Base-by-base conservation (phyloP, 2,113 vertebrate species). In the Menura novaehollandiae region DNA sequence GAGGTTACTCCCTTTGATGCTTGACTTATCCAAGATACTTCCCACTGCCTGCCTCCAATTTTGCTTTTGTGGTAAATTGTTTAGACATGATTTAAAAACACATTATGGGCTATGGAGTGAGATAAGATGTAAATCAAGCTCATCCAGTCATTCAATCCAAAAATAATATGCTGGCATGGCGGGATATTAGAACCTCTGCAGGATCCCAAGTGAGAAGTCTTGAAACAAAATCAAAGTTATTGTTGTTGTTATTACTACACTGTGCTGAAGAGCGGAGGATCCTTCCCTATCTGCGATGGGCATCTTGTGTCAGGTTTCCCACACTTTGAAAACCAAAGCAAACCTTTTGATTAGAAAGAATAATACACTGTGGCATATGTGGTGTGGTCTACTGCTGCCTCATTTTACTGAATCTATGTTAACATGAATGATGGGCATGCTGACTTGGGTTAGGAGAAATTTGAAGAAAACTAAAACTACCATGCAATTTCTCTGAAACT, bases 21-120 rank as follows among this genome's bases (percentile, higher is more conserved):
- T 97, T 80, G 66, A 82, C 89, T 93, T 94, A 85, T 95, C 87
- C 89, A 88, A 96, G 95, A 92, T 83, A 81, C 87, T 92, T 97
- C 93, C 93, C 95, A 97, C 96, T 0, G 67, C 75, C 88, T 88
- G 95, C 87, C 95, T 97, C 86, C 86, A 82, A 67, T 97, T 97
- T 91, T 96, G 66, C 81, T 56, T 96, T 93, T 92, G 91, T 78
- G 83, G 89, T 91, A 91, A 92, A 81, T 94, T 94, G 88, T 96
- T 97, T 96, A 92, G 97, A 96, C 88, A 93, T 84, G 93, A 97
- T 96, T 94, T 96, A 94, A 95, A 97, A 97, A 97, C 95, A 96
- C 75, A 96, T 97, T 93, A 94, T 85, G 88, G 88, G 60, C 64
- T 87, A 90, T 59, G 62, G 67, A 82, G 78, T 2, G 53, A 90